phyloP scores from a whole-genome alignment of 2,113 vertebrate genomes.

The Cyanoramphus novaezelandiae region DNA sequence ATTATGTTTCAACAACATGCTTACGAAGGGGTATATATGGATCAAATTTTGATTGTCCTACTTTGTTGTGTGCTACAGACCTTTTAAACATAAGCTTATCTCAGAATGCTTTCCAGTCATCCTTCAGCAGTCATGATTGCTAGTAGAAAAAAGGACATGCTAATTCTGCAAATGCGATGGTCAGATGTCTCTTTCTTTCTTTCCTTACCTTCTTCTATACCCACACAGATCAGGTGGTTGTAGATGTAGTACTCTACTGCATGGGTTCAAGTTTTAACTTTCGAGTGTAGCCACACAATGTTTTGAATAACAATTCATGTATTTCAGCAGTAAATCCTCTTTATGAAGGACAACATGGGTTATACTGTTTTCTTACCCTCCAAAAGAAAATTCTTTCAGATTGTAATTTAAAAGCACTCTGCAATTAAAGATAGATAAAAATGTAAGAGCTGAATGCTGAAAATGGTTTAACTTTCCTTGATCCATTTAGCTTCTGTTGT shows the following conservation, averaged over 20 bases:
- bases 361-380: background rate
- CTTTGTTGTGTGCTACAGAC: background rate
- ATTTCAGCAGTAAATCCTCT: background rate
- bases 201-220: background rate
- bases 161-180: background rate
- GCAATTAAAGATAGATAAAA: background rate
- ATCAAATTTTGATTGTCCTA: constrained; percentile 21
- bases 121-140: background rate
- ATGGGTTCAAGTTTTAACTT: background rate
- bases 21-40: background rate
- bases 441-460: background rate
- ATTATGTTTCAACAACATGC: background rate
- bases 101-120: background rate
- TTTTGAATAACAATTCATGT: background rate
- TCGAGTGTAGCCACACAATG: background rate
- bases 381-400: background rate
- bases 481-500: background rate
- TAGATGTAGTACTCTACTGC: background rate
- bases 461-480: background rate
- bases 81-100: constrained; percentile 23
- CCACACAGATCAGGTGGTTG: background rate
- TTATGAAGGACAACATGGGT: background rate
- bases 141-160: background rate
- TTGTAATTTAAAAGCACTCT: background rate
- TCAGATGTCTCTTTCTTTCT: background rate